A percentile compares a stretch with the other conserved stretches of the same genome.
Evolutionary conservation across 2,888 invertebrate genomes (phyloP).

Genomic region (Papilio elwesi): DNA sequence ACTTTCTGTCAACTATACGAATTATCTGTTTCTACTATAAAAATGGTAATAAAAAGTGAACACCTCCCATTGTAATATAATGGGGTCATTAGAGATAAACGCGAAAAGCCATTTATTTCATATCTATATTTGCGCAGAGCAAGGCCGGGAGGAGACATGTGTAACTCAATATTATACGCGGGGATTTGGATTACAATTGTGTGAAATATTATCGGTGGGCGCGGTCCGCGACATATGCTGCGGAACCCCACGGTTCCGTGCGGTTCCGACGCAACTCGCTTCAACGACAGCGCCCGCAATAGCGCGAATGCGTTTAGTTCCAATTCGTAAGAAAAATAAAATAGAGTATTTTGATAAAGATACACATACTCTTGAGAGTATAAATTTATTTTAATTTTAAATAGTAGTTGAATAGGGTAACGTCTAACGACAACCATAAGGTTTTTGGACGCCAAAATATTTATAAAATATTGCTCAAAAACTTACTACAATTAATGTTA

Average conservation of each 20-base stretch:
- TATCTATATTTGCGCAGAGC: slow-evolving; percentile 77
- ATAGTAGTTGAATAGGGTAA: too few species aligned
- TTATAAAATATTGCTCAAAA: too few species aligned
- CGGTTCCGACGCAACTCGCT: slow-evolving; percentile 36
- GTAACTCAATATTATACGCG: slow-evolving; percentile 70
- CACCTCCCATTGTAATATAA: slow-evolving; percentile 59
- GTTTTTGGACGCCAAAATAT: too few species aligned
- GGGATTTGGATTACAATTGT: slow-evolving; percentile 74
- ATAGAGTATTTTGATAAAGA: not conserved
- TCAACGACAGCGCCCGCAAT: slow-evolving; percentile 42
- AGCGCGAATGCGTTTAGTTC: slow-evolving; percentile 42
- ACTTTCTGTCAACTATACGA: not conserved
- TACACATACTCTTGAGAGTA: too few species aligned
- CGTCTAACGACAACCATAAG: too few species aligned
- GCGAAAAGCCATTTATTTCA: slow-evolving; percentile 68
- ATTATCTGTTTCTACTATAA: not conserved
- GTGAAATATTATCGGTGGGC: slow-evolving; percentile 73
- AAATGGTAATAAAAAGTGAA: slow-evolving; percentile 52
- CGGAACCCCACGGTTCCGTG: slow-evolving; percentile 52
- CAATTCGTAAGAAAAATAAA: not conserved
- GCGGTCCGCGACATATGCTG: slow-evolving; percentile 61
- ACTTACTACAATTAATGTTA: too few species aligned
- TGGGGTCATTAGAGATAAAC: slow-evolving; percentile 71
- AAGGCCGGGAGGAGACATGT: slow-evolving; percentile 63
- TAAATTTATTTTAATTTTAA: too few species aligned